Evolutionary conservation across 1,140 invertebrate species (phyloP).

Genomic region (Cecropterus lyciades): DNA sequence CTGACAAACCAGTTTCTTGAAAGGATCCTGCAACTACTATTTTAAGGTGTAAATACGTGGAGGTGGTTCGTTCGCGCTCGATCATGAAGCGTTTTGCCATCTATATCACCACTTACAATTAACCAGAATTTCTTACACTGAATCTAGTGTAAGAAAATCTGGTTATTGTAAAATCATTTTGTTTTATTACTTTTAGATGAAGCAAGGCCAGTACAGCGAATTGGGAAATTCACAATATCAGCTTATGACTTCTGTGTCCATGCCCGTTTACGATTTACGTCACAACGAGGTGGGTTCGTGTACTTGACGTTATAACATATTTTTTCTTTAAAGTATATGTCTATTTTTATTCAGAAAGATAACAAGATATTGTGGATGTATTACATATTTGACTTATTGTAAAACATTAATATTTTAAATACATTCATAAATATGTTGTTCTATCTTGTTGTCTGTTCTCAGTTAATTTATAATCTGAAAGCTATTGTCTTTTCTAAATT

Average conservation of each 20-base stretch:
- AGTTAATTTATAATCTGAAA: slow-evolving; percentile 12
- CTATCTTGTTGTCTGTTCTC: slow-evolving; percentile 28
- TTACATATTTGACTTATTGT: too few species aligned
- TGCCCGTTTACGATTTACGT: slow-evolving; percentile 94
- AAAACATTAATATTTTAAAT: too few species aligned
- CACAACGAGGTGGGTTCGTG: slow-evolving; percentile 89
- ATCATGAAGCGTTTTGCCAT: too few species aligned
- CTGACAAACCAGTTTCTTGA: too few species aligned
- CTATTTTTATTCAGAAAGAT: slow-evolving; percentile 44
- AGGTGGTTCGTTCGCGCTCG: too few species aligned
- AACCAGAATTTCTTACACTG: too few species aligned
- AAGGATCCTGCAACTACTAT: too few species aligned
- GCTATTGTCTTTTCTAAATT: slow-evolving; percentile 62
- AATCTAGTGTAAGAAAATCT: too few species aligned
- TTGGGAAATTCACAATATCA: slow-evolving; percentile 86
- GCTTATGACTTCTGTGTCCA: slow-evolving; percentile 95
- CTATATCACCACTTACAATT: too few species aligned
- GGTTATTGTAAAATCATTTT: too few species aligned
- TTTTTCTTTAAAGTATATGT: slow-evolving; percentile 9
- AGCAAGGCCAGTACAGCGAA: slow-evolving; percentile 86
- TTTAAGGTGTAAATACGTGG: too few species aligned
- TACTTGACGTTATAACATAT: slow-evolving; percentile 26
- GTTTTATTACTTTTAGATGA: slow-evolving; percentile 79
- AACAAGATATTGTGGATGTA: slow-evolving; percentile 31
- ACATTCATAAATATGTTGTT: neutral